Base-by-base conservation (phyloP, 2,888 invertebrate species). In the Serripes groenlandicus region DNA sequence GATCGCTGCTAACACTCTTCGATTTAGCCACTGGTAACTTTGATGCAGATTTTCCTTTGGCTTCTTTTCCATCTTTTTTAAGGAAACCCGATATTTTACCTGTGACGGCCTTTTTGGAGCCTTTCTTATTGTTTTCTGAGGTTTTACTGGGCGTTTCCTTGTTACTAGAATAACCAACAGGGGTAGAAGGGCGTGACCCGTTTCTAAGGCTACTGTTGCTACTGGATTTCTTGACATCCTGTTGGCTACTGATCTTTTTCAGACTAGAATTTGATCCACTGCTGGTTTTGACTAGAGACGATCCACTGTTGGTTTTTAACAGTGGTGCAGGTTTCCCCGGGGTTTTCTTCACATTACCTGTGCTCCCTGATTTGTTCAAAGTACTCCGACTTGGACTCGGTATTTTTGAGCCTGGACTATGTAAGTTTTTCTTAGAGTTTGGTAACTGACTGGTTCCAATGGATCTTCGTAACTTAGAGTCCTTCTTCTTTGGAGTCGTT, bases 1-100 rank as follows among this genome's bases (percentile, higher is more conserved):
- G 71, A 35, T 72, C 71, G 35, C 79, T 85, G 42, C 26, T 23
- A 26, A 83, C 80, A 21, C 32, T 74, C 75, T 81, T 83, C n/a
- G 80, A 54, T 37, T 87, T 87, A 4, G 88, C 88, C 11, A 90
- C 84, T 4, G 91, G 90, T 1, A 90, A 81, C 81, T 88, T 89
- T 11, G 91, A 90, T 9, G 74, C 80, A 4, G 83, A 35, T 68
- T 84, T 86, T 23, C 80, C 74, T 60, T 86, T 84, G 0, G 69
- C 52, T 21, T 78, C 60, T 15, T 49, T 77, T 15, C 81, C 76
- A n/a, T 71, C 80, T 70, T 78, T 83, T 9, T 97, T 97, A 97
- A 97, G 97, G 23, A 97, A 94, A 90, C 96, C 97, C 0, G 97
- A 97, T 74, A 97, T 97, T 94, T 97, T 97, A 93, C 97, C 97